A percentile compares a stretch with the other conserved stretches of the same genome.
phyloP scores from a whole-genome alignment of 53 echinoderm and acorn worm genomes.

The Holothuria scabra region DNA sequence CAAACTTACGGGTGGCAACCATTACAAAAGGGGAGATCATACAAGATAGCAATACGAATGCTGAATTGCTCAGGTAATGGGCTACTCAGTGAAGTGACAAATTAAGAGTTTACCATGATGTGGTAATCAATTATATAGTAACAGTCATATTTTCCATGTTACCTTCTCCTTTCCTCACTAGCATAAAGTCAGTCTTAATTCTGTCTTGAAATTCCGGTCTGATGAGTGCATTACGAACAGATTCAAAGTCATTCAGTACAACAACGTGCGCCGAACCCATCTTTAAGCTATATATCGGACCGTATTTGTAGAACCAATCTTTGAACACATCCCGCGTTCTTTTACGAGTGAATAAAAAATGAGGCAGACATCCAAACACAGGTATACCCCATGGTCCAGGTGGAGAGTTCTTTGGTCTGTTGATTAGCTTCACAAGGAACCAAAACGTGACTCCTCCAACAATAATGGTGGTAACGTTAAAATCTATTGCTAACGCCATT shows the following conservation, averaged over 20 bases:
- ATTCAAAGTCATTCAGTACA: not conserved
- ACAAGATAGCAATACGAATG: no score
- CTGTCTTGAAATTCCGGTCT: constrained; percentile 21
- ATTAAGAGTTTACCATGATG: no score
- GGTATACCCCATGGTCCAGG: constrained; percentile 79
- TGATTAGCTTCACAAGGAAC: not conserved
- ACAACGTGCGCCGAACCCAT: not conserved
- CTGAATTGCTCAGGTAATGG: no score
- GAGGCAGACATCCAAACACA: constrained; percentile 69
- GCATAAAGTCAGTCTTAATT: not conserved
- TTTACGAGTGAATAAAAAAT: constrained; percentile 34
- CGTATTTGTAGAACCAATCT: constrained; percentile 58
- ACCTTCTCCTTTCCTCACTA: constrained; percentile 11
- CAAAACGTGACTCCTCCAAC: constrained; percentile 17
- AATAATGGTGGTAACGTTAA: not conserved
- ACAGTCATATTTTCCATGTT: no score
- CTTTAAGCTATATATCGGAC: constrained; percentile 58
- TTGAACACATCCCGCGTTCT: constrained; percentile 40
- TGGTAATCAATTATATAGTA: no score
- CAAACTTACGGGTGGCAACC: no score
- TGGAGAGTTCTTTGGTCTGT: constrained; percentile 48
- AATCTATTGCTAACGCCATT: not conserved
- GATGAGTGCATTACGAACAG: not conserved
- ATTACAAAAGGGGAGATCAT: no score
- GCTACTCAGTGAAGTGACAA: no score